Base-by-base conservation (phyloP, 2,797 vertebrate species). In the Chaunax sp. region DNA sequence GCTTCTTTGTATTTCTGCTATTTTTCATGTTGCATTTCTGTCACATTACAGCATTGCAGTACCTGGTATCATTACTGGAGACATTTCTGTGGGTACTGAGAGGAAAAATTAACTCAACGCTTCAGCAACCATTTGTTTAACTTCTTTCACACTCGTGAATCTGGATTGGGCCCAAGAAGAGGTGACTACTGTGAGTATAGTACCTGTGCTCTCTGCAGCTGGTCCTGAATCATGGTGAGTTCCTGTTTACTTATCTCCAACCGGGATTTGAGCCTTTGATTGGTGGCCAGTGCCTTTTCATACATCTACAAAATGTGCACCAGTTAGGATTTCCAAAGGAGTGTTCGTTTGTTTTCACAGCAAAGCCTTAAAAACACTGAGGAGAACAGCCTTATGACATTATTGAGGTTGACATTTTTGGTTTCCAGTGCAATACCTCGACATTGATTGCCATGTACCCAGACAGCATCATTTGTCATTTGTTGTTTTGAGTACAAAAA, bases 181-280 rank as follows among this genome's bases (percentile, higher is more conserved):
- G 5, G n/a, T n/a, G n/a, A 0, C 35, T 12, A 8, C 13, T 47
- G 23, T 25, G 2, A 33, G 6, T 33, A 0, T 12, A 2, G 90
- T 84, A 98, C 97, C 96, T 98, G 95, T 22, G 90, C 83, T 87
- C 93, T 95, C 72, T 96, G 95, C 83, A 98, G 85, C 85, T 96
- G 96, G 12, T 95, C 82, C 82, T 96, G 96, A 75, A 97, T 89
- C 57, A 94, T 85, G 0, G 90, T 75, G 26, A 98, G 90, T 71
- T 98, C 96, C 26, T 94, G 89, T 81, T 96, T 96, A 65, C 95
- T 96, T 47, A 95, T 95, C 75, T 96, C 94, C 75, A 98, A 91
- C 53, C 95, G 95, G 6, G 94, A 93, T 87, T 97, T 98, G 61
- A 98, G 93, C 73, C 95, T 95, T 55, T 96, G 95, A 87, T 98